A percentile compares a stretch with the other conserved stretches of the same genome.
phyloP scores from a whole-genome alignment of 2,797 vertebrate genomes.

The Lithobates sylvaticus region DNA sequence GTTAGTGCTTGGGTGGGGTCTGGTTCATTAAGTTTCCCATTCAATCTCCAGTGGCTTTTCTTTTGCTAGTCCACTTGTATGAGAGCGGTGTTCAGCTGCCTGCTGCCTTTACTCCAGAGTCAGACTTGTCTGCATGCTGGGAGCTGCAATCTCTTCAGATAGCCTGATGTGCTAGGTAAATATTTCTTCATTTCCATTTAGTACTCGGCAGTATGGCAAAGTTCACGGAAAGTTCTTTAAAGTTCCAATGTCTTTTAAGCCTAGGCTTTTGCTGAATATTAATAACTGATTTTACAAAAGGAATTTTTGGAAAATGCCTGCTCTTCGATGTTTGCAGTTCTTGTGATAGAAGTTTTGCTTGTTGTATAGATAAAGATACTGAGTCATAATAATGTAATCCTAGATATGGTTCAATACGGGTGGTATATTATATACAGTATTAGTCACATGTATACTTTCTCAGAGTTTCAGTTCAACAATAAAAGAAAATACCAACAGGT shows the following conservation, averaged over 20 bases:
- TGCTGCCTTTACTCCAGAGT: not conserved
- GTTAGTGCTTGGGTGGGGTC: constrained; percentile 74
- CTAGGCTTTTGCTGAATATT: no score
- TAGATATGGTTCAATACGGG: not conserved
- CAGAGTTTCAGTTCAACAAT: no score
- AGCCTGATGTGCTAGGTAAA: constrained; percentile 27
- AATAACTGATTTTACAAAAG: not conserved
- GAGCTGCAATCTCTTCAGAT: not conserved
- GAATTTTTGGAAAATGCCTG: not conserved
- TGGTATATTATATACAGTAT: not conserved
- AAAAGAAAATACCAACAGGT: no score
- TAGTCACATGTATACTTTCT: not conserved
- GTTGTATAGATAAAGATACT: not conserved
- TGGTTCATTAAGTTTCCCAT: constrained; percentile 67
- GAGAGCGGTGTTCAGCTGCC: constrained; percentile 9
- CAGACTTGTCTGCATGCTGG: not conserved
- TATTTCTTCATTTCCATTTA: not conserved
- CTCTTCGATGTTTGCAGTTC: not conserved
- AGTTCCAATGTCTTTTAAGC: no score
- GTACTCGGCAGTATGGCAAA: not conserved
- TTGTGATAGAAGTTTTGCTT: not conserved
- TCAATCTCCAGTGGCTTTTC: constrained; percentile 64
- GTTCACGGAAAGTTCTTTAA: not conserved
- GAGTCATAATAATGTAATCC: not conserved
- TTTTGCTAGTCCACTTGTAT: constrained; percentile 59